Percentiles rank a stretch among this genome's conserved stretches.
Evolutionary conservation across 2,888 invertebrate genomes (phyloP).

Genomic region (Lepidochrysops patricia): DNA sequence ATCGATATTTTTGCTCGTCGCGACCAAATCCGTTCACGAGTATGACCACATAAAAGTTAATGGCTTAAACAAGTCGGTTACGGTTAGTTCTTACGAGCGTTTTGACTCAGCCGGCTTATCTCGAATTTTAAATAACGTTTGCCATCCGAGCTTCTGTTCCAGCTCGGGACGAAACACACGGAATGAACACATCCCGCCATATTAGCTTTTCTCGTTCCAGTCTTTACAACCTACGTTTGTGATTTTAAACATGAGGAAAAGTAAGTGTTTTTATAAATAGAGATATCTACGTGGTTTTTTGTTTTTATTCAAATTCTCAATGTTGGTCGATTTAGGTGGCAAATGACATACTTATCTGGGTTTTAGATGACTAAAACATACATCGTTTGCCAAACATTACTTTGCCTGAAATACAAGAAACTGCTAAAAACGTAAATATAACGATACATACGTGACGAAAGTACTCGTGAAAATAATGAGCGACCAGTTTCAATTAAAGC

Average conservation of each 20-base stretch:
- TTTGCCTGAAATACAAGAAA: too few relatives aligned
- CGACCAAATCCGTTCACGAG: conserved; percentile 7
- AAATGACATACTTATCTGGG: too few relatives aligned
- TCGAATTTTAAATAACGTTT: conserved; percentile 5
- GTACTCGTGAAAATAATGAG: not conserved
- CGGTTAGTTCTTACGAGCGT: conserved; percentile 11
- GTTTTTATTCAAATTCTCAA: not conserved
- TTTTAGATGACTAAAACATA: too few relatives aligned
- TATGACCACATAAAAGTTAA: conserved; percentile 42
- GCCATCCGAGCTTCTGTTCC: not conserved
- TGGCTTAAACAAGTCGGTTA: conserved; percentile 26
- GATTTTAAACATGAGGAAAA: not conserved
- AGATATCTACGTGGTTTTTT: too few relatives aligned
- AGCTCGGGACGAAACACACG: not conserved
- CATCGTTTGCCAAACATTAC: too few relatives aligned
- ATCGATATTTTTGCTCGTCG: conserved; percentile 4
- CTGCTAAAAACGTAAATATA: not conserved
- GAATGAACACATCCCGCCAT: not conserved
- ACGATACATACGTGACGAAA: not conserved
- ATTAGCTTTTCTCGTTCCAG: not conserved
- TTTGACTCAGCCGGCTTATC: conserved; percentile 10
- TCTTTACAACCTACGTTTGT: not conserved
- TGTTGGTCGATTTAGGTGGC: too few relatives aligned
- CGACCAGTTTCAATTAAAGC: not conserved
- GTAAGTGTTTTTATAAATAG: too few relatives aligned